These are phyloP conservation scores for Pao palembangensis DNA, from an alignment of 2,113 vertebrate genomes.

Conservation along the genomic window DNA sequence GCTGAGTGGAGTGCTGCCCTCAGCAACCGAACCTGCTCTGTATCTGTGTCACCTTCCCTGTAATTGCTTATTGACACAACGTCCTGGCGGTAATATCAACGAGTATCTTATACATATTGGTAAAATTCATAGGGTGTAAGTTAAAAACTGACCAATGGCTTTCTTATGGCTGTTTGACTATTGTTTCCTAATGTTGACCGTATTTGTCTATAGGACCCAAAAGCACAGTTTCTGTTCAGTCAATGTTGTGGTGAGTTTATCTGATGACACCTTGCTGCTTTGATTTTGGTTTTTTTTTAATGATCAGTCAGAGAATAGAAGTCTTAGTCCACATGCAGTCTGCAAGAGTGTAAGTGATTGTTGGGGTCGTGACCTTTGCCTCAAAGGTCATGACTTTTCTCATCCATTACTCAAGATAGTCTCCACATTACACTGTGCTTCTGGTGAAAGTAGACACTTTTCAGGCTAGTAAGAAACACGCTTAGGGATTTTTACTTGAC, in stretches of 20 bases:
- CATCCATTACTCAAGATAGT: constrained; percentile 20
- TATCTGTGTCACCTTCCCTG: constrained; percentile 31
- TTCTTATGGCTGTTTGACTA: constrained; percentile 56
- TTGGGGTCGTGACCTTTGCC: constrained; percentile 9
- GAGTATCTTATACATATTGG: constrained; percentile 55
- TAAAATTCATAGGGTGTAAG: constrained; percentile 51
- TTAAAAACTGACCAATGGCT: constrained; percentile 54
- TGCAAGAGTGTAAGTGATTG: constrained; percentile 1
- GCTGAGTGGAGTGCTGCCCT: constrained; percentile 37
- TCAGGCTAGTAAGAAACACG: constrained; percentile 20
- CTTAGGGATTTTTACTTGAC: constrained; percentile 14
- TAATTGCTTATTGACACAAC: constrained; percentile 42
- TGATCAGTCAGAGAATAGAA: constrained; percentile 12
- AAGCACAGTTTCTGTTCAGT: constrained; percentile 39
- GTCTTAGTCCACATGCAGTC: constrained; percentile 23
- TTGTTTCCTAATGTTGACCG: constrained; percentile 48
- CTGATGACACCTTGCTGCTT: constrained; percentile 15
- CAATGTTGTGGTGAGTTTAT: constrained; percentile 55
- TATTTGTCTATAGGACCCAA: constrained; percentile 52
- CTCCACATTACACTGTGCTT: constrained; percentile 46
- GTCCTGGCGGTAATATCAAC: constrained; percentile 40
- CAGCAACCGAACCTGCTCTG: constrained; percentile 20
- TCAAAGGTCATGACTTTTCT: constrained; percentile 17
- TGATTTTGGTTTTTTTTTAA: constrained; percentile 23
- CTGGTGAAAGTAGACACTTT: constrained; percentile 21